These are phyloP conservation scores for Zootermopsis nevadensis DNA, from an alignment of 2,888 invertebrate genomes.

Conservation along the genomic window DNA sequence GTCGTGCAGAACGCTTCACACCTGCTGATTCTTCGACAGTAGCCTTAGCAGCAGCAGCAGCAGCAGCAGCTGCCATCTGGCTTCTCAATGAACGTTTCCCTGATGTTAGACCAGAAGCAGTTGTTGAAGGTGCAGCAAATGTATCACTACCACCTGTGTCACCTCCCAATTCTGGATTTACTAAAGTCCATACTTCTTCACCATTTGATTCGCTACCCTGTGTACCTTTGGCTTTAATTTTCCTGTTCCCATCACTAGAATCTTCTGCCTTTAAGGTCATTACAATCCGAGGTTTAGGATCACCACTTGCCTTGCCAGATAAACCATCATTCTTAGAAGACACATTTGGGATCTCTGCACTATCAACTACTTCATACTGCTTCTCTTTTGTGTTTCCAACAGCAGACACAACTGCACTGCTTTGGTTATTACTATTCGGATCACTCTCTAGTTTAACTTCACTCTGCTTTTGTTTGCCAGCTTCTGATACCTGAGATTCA, in stretches of 20 bases:
- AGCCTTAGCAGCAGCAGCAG: slow-evolving; percentile 33
- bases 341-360: background rate
- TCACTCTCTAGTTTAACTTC: slow-evolving; percentile 3
- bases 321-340: background rate
- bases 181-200: background rate
- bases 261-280: slow-evolving; percentile 71
- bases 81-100: slow-evolving; percentile 53
- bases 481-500: background rate
- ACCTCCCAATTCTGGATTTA: slow-evolving; percentile 35
- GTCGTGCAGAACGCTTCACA: slow-evolving; percentile 73
- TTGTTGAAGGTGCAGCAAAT: background rate
- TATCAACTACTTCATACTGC: slow-evolving; percentile 20
- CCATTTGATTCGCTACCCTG: slow-evolving; percentile 51
- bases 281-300: slow-evolving; percentile 71
- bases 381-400: slow-evolving; percentile 21
- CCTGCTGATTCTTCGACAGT: slow-evolving; percentile 56
- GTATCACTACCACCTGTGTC: slow-evolving; percentile 43
- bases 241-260: slow-evolving; percentile 46
- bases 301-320: slow-evolving; percentile 55
- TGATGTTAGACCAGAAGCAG: background rate
- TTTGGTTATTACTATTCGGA: background rate
- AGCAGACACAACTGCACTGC: background rate
- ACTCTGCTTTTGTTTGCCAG: background rate
- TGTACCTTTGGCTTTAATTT: background rate
- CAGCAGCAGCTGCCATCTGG: slow-evolving; percentile 43